Base-by-base conservation (phyloP, 2,888 invertebrate genomes). In the Acrocyrtus sp. region DNA sequence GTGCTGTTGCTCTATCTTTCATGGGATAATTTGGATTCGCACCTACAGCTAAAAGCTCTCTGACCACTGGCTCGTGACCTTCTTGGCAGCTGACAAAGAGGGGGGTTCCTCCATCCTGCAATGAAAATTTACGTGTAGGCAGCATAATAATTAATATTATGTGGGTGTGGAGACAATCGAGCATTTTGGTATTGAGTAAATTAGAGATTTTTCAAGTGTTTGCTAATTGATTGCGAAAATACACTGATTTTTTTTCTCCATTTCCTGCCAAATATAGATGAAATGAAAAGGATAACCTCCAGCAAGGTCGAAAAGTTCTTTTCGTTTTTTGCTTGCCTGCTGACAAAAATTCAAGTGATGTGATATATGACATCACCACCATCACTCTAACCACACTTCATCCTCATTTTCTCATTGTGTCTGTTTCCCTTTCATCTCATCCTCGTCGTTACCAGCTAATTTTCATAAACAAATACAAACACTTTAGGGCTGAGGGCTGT, bases 61-160 rank as follows among this genome's bases (percentile, higher is more conserved):
- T 90, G 3, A 94, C 95, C 74, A 96, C 92, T 73, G 94, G 91
- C 82, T 93, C 86, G 84, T 96, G 94, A 1, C 95, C 96, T 83
- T 94, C 94, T 83, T 96, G 95, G 80, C 95, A 93, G 57, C 96
- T 92, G 63, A 97, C 92, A 84, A 96, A 95, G 68, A 96, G 86
- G 0, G 97, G 94, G 27, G 96, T 96, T 67, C 96, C 96, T n/a
- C 96, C 96, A 84, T 97, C 96, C 95, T 96, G 84, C 50, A 84
- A 83, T 57, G 72, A 47, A 47, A n/a, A n/a, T n/a, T n/a, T n/a
- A n/a, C n/a, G n/a, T n/a, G n/a, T 43, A n/a, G 17, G 10, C n/a
- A 6, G 15, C 3, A 4, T n/a, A n/a, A n/a, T 12, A n/a, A n/a
- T 21, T 17, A 2, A 17, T 17, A 22, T 15, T n/a, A 39, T 56